Evolutionary conservation across 2,797 vertebrate species (phyloP).

Genomic region (Mormyrus hasselquistii): DNA sequence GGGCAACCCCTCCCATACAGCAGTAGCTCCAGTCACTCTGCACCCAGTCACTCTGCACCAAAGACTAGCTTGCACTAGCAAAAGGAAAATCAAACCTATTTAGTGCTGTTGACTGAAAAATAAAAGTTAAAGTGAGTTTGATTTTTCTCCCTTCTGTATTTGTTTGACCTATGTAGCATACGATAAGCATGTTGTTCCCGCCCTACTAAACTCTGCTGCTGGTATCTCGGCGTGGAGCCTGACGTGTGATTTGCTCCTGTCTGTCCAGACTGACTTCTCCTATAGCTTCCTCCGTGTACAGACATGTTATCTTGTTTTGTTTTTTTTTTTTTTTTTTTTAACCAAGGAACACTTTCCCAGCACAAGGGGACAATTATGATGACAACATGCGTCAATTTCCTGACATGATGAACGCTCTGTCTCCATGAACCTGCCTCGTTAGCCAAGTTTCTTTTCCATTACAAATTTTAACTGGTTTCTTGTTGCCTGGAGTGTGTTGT

Average conservation of each 20-base stretch:
- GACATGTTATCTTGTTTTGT: background rate
- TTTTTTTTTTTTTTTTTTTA: background rate
- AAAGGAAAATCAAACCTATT: slow-evolving; percentile 28
- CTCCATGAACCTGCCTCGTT: background rate
- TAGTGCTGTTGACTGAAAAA: background rate
- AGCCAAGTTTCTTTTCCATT: background rate
- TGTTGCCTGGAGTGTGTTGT: background rate
- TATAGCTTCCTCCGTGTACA: background rate
- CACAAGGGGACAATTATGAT: too few species aligned
- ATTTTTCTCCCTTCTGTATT: background rate
- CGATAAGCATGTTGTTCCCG: background rate
- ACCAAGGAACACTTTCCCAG: background rate
- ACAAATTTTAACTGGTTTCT: background rate
- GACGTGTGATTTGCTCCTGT: background rate
- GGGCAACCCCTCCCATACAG: background rate
- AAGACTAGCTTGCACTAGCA: slow-evolving; percentile 41
- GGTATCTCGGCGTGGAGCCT: background rate
- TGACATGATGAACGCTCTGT: background rate
- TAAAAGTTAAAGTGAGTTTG: background rate
- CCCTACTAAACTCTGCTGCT: background rate
- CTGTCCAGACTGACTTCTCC: background rate
- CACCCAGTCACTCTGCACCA: slow-evolving; percentile 34
- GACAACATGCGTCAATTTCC: background rate
- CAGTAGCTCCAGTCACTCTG: background rate
- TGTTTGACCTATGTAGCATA: background rate